These are phyloP conservation scores for Hydrocynus forskahlii DNA, from an alignment of 2,797 vertebrate species.

Conservation along the genomic window DNA sequence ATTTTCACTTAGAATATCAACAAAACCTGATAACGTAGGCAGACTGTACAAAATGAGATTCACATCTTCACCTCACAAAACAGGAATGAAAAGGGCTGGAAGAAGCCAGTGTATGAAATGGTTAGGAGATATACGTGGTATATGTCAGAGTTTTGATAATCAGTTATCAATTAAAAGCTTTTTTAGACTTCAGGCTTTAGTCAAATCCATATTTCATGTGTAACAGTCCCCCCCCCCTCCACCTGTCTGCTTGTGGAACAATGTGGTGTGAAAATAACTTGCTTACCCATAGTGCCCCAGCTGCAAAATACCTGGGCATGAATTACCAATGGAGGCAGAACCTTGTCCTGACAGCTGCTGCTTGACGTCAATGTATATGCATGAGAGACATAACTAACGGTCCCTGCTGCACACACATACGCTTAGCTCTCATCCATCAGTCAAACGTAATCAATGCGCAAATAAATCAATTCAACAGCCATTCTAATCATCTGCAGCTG, in stretches of 20 bases:
- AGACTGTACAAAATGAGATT: neutral
- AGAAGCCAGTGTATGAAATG: neutral
- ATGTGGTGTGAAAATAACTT: slow-evolving; percentile 1
- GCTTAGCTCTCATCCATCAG: slow-evolving; percentile 57
- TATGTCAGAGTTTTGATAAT: neutral
- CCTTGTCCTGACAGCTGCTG: slow-evolving; percentile 32
- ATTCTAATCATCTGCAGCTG: slow-evolving; percentile 67
- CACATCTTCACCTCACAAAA: neutral
- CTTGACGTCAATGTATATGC: slow-evolving; percentile 35
- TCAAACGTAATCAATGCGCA: slow-evolving; percentile 67
- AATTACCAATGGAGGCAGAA: slow-evolving; percentile 10
- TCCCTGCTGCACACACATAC: slow-evolving; percentile 3
- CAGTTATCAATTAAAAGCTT: neutral
- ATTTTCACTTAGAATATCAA: too few relatives aligned
- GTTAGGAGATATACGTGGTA: neutral
- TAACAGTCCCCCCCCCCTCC: neutral
- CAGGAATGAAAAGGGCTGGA: neutral
- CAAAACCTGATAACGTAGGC: too few relatives aligned
- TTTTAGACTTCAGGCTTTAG: neutral
- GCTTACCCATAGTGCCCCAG: neutral
- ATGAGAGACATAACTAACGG: slow-evolving; percentile 32
- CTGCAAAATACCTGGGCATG: slow-evolving; percentile 18
- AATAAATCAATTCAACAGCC: slow-evolving; percentile 70
- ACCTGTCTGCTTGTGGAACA: neutral
- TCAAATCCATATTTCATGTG: slow-evolving; percentile 20